phyloP scores from a whole-genome alignment of 37 sponge, comb jelly and placozoan species.

The Chondrilla cf. caribensis region DNA sequence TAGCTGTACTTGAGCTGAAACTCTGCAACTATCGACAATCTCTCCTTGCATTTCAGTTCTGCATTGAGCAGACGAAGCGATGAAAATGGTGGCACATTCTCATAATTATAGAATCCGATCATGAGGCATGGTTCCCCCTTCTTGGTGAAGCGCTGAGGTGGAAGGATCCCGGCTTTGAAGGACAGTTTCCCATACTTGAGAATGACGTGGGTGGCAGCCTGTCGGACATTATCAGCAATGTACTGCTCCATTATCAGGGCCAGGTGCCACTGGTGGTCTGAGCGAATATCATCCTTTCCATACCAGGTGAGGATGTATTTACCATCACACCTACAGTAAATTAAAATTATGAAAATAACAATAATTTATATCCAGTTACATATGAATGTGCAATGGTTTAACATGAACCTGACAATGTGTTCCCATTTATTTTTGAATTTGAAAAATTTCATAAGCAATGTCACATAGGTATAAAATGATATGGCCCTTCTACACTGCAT shows the following conservation, averaged over 20 bases:
- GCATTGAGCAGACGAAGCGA: background rate
- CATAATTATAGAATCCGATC: background rate
- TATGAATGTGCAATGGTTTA: too few species aligned
- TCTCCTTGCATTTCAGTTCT: background rate
- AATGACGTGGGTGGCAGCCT: background rate
- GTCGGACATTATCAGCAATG: background rate
- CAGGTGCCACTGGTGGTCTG: background rate
- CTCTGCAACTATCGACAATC: background rate
- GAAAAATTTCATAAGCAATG: too few species aligned
- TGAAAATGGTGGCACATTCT: background rate
- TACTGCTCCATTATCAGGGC: background rate
- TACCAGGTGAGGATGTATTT: too few species aligned
- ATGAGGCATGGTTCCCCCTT: background rate
- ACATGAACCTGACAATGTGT: too few species aligned
- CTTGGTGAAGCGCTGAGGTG: background rate
- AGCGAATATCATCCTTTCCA: too few species aligned
- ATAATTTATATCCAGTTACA: too few species aligned
- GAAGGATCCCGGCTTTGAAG: background rate
- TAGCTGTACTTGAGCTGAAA: constrained; percentile 34
- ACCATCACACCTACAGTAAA: too few species aligned
- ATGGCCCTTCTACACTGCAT: too few species aligned
- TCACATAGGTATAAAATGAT: too few species aligned
- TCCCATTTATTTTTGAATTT: too few species aligned
- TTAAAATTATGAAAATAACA: too few species aligned
- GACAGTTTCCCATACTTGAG: background rate